Base-by-base conservation (phyloP, 2,113 vertebrate species). In the Grus americana region DNA sequence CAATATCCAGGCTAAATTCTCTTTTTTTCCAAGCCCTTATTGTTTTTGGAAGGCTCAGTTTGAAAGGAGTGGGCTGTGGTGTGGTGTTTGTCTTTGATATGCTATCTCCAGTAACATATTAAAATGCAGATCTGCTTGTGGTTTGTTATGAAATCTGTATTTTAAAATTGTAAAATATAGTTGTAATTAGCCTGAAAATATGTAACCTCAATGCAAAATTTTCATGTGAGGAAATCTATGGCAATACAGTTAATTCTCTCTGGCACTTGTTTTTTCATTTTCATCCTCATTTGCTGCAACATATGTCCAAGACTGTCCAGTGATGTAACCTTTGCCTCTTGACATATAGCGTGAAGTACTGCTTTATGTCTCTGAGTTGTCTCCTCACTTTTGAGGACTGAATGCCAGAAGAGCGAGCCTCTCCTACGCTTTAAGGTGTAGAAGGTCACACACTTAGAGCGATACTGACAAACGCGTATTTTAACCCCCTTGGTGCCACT, bases 391-490 rank as follows among this genome's bases (percentile, higher is more conserved):
- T 44, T 14, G 21, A 59, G 49, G 40, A 40, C 30, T 1, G 5
- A 36, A 70, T 58, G 21, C 26, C 73, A 57, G 30, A 65, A 57
- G 54, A 57, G 7, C 1, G 62, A 72, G 32, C 30, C 5, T 11
- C 29, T 11, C 29, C 15, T 63, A 11, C 0, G 1, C 58, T 62
- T 32, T 38, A 27, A 68, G 29, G 11, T 83, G 7, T 36, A 22
- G 12, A 44, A 47, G 16, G 34, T 91, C 58, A 47, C 50, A 76
- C 42, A 59, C 5, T 9, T 58, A 7, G 4, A 32, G 15, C 1
- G 0, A 7, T 54, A 40, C 50, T 3, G 8, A n/a, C 46, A 73
- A 54, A 34, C 34, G 12, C 0, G 1, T 34, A 8, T 44, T 74
- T 50, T 65, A 80, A 34, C 26, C 34, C 20, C 36, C 30, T 40